Percentiles rank a stretch among this genome's conserved stretches.
Conservation (phyloP, 2,888 invertebrate species). For the Xanthia icteritia region DNA sequence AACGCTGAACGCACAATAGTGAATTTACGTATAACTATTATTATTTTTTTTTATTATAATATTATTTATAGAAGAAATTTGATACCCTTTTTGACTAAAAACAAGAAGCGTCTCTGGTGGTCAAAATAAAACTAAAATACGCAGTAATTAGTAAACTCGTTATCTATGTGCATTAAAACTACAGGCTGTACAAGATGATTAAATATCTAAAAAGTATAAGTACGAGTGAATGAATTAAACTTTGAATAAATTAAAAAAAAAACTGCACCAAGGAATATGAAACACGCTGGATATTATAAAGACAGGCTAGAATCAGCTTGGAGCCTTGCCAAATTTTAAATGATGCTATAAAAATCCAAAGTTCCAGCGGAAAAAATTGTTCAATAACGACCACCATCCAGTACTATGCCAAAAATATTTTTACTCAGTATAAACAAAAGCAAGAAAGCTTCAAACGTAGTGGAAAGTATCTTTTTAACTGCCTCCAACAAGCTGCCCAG, state of each 20-base stretch:
- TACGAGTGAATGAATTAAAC: slow-evolving; percentile 6
- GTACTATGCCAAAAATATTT: slow-evolving; percentile 82
- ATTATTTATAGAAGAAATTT: background rate
- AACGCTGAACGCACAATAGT: background rate
- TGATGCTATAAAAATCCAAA: slow-evolving; percentile 86
- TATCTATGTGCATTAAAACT: background rate
- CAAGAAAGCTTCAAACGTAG: slow-evolving; percentile 66
- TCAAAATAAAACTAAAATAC: background rate
- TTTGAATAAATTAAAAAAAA: background rate
- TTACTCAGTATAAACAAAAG: slow-evolving; percentile 79
- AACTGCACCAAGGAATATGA: slow-evolving; percentile 62
- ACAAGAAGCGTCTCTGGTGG: background rate
- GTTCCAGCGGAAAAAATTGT: slow-evolving; percentile 82
- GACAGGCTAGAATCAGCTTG: slow-evolving; percentile 80
- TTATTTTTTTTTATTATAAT: too few species aligned
- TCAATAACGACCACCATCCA: slow-evolving; percentile 73
- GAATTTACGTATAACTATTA: background rate
- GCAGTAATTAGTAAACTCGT: background rate
- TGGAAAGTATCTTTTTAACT: slow-evolving; percentile 62
- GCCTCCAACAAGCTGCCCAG: slow-evolving; percentile 45
- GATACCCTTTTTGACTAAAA: background rate
- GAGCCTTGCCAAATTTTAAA: slow-evolving; percentile 83
- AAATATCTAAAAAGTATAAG: background rate
- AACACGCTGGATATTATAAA: slow-evolving; percentile 80
- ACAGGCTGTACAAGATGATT: background rate